phyloP scores from a whole-genome alignment of 2,888 invertebrate species.

The Blastobasis adustella region DNA sequence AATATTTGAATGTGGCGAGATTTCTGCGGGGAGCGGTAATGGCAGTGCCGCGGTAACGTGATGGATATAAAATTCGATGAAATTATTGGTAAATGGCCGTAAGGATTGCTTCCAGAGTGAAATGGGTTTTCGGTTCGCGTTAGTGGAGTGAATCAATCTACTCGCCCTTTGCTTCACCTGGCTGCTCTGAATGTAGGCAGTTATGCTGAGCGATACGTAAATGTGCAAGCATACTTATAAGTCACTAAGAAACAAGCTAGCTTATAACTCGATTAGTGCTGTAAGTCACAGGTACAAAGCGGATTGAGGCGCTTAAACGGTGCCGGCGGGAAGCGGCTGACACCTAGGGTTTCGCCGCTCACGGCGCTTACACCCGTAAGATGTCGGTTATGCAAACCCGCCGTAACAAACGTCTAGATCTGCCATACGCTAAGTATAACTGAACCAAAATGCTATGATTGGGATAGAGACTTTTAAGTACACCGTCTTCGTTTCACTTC shows the following conservation, averaged over 20 bases:
- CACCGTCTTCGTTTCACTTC: neutral
- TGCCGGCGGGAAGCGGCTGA: constrained; percentile 34
- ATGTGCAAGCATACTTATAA: neutral
- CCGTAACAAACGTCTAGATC: neutral
- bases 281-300: constrained; percentile 54
- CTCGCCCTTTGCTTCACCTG: neutral
- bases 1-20: constrained; percentile 74
- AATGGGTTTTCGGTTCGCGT: constrained; percentile 42
- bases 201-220: too few species aligned
- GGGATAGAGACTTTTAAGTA: too few species aligned
- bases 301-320: constrained; percentile 53
- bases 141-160: constrained; percentile 15
- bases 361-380: neutral
- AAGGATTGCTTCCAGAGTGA: constrained; percentile 49
- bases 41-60: constrained; percentile 59
- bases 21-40: constrained; percentile 69
- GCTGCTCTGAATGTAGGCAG: too few species aligned
- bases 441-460: too few species aligned
- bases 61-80: constrained; percentile 71
- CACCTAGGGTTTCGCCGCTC: constrained; percentile 57
- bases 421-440: too few species aligned
- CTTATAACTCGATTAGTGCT: constrained; percentile 52
- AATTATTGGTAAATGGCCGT: constrained; percentile 69
- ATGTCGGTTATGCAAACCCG: neutral
- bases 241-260: constrained; percentile 15